Conservation (phyloP, 2,113 vertebrate species). For the Pygoscelis adeliae region DNA sequence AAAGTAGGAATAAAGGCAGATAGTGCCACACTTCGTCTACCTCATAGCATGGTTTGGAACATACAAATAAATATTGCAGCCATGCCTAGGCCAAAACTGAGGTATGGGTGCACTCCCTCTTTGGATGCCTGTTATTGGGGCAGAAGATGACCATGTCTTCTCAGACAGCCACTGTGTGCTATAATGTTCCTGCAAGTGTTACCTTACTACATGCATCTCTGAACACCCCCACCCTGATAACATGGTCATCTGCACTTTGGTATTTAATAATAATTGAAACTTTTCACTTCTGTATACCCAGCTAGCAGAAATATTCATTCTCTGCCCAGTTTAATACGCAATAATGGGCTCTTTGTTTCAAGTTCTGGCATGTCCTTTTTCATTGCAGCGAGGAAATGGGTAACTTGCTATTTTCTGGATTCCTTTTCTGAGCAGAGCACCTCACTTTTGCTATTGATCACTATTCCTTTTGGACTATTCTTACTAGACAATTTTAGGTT, state of each 20-base stretch:
- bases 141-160: neutral
- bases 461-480: neutral
- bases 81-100: neutral
- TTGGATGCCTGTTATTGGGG: neutral
- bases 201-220: too few relatives aligned
- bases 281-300: neutral
- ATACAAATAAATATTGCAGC: neutral
- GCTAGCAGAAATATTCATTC: neutral
- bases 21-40: neutral
- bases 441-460: neutral
- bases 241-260: neutral
- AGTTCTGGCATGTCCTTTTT: neutral
- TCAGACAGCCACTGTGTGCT: neutral
- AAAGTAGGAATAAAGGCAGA: neutral
- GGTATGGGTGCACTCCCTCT: neutral
- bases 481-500: neutral
- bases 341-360: neutral
- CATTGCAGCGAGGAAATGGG: neutral
- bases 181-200: neutral
- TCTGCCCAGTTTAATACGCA: neutral
- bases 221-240: neutral
- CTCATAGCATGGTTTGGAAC: neutral
- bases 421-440: neutral
- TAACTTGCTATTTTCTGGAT: neutral
- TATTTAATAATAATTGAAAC: neutral